Base-by-base conservation (phyloP, 2,888 invertebrate species). In the Nomada lathburiana region DNA sequence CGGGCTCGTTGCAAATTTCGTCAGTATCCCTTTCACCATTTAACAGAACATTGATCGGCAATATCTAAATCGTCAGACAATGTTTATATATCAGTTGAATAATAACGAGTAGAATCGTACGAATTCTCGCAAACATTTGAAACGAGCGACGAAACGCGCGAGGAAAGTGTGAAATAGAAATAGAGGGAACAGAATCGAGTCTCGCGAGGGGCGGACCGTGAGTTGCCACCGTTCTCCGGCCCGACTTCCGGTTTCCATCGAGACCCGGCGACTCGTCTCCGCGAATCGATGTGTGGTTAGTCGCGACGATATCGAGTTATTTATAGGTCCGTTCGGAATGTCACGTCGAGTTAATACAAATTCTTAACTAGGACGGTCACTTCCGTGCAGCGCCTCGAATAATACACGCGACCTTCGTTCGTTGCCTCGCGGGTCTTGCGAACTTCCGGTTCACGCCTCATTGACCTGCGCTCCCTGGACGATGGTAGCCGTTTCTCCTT, bases 271-370 rank as follows among this genome's bases (percentile, higher is more conserved):
- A 55, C 71, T 80, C 86, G 75, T 69, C 64, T 80, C 79, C 76
- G 81, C 78, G 77, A 79, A 85, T 76, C 83, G 85, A 81, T 83
- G 78, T 83, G 78, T 80, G 81, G 60, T 86, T 85, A 86, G 76
- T 82, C 82, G 80, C 86, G 83, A 86, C 84, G 82, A 82, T 84
- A 79, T 84, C 82, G 82, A 83, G 85, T 85, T 69, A 80, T 77
- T 36, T 16, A 47, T 80, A 82, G 79, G 81, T 82, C 83, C 70
- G 82, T 71, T 67, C 63, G 80, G 60, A 80, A 70, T 70, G 82
- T 82, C 70, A 70, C 64, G 16, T 60, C 59, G 57, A 65, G 63
- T 76, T 72, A 73, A 52, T 50, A 74, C 16, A 26, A 36, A 82
- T 50, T 73, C 74, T 85, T 76, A 73, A 64, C 16, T 20, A 36